phyloP scores from a whole-genome alignment of 2,797 vertebrate species.

The Xyrichtys novacula region DNA sequence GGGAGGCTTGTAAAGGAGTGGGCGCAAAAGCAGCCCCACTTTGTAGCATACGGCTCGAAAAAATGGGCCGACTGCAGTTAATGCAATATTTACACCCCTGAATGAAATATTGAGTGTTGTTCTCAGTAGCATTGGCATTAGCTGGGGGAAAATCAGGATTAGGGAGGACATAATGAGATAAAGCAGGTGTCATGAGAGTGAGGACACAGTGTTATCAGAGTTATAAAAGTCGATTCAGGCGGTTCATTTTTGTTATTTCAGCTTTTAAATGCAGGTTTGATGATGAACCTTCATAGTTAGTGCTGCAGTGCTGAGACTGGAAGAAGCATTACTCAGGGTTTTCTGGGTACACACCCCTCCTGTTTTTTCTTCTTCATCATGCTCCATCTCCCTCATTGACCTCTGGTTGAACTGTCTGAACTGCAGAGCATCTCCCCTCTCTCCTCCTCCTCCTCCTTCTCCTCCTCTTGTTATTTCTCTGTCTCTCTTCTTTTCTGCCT shows the following conservation, averaged over 20 bases:
- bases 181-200: slow-evolving; percentile 29
- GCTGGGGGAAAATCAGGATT: slow-evolving; percentile 53
- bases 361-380: slow-evolving; percentile 60
- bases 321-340: slow-evolving; percentile 24
- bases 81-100: slow-evolving; percentile 81
- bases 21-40: slow-evolving; percentile 46
- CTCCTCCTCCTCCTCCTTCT: slow-evolving; percentile 12
- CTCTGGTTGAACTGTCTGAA: slow-evolving; percentile 70
- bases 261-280: slow-evolving; percentile 22
- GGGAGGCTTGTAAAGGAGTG: slow-evolving; percentile 52
- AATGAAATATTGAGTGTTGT: slow-evolving; percentile 82
- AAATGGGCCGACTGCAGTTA: slow-evolving; percentile 64
- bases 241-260: slow-evolving; percentile 10
- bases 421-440: slow-evolving; percentile 33
- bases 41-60: slow-evolving; percentile 54
- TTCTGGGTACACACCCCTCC: slow-evolving; percentile 29
- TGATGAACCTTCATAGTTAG: slow-evolving; percentile 38
- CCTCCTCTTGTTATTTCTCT: background rate
- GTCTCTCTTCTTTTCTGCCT: slow-evolving; percentile 24
- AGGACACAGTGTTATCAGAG: background rate
- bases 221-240: slow-evolving; percentile 8
- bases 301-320: slow-evolving; percentile 28
- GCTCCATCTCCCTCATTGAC: slow-evolving; percentile 55
- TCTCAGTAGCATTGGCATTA: slow-evolving; percentile 70
- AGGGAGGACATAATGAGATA: slow-evolving; percentile 58